Base-by-base conservation (phyloP, 1,140 invertebrate genomes). In the Rhopalosiphum padi region DNA sequence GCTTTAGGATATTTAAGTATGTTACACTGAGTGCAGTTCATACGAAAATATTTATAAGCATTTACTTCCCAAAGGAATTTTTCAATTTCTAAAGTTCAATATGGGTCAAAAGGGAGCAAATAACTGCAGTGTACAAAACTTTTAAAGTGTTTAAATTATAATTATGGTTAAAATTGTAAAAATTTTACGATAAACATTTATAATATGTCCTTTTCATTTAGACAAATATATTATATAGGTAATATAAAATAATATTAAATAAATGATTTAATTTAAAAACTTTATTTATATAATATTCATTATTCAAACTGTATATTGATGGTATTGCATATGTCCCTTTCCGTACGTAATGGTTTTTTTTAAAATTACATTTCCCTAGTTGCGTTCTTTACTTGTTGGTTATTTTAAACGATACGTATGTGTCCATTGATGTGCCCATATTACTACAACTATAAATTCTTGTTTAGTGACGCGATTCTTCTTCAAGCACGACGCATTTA, bases 361-460 rank as follows among this genome's bases (percentile, higher is more conserved):
- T 23, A 37, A 22, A 22, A 83, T 83, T 83, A 77, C 0, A 83
- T 83, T 37, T 37, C 37, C 22, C 18, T 22, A 37, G 35, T 83
- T 77, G 60, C n/a, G n/a, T 83, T 37, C 35, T 83, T 83, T 83
- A 37, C 35, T 83, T 83, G 77, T 37, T 37, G 18, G 35, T 37
- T 37, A 37, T 37, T 83, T 85, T 85, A 85, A 85, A 85, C 37
- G 37, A 43, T 43, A 85, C 37, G 82, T 43, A 41, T 37, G 7
- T 9, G 9, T 85, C 6, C 0, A 85, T 85, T 85, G 41, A 87
- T 87, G 43, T 30, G 43, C 25, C 43, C 86, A 48, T 22, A 43
- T 85, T 88, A 41, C 37, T 46, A 88, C 46, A n/a, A 22, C 86
- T 48, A 88, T 88, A 88, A 48, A 48, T 88, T 48, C 85, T 87